Percentiles rank a stretch among this genome's conserved stretches.
phyloP scores from a whole-genome alignment of 2,888 invertebrate genomes.

The Dryobotodes eremita region DNA sequence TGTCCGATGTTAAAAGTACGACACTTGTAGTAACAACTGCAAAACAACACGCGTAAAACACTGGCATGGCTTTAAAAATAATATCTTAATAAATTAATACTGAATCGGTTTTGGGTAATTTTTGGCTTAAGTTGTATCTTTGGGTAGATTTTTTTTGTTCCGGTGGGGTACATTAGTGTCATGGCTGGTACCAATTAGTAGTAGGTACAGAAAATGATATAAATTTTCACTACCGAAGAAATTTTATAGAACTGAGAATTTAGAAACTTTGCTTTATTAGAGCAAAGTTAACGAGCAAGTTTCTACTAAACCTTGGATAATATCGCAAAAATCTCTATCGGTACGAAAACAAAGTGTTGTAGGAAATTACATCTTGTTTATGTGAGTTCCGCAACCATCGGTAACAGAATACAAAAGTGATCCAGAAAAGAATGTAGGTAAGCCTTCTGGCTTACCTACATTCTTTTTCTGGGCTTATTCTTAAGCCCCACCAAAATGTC shows the following conservation, averaged over 20 bases:
- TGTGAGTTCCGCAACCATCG: background rate
- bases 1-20: conserved; percentile 52
- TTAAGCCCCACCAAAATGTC: background rate
- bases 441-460: too few relatives aligned
- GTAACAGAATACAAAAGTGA: background rate
- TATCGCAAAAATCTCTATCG: background rate
- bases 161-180: background rate
- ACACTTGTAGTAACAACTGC: conserved; percentile 34
- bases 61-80: conserved; percentile 20
- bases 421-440: too few relatives aligned
- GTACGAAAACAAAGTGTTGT: too few relatives aligned
- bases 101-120: conserved; percentile 59
- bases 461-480: too few relatives aligned
- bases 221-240: background rate
- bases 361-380: background rate
- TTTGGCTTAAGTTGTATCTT: conserved; percentile 33
- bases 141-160: conserved; percentile 17
- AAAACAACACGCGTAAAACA: conserved; percentile 8
- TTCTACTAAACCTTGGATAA: background rate
- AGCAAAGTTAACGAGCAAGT: background rate
- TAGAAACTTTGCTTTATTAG: background rate
- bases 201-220: background rate
- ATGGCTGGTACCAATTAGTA: background rate
- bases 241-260: background rate
- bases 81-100: conserved; percentile 54